Base-by-base conservation (phyloP, 2,888 invertebrate species). In the Agrochola macilenta region DNA sequence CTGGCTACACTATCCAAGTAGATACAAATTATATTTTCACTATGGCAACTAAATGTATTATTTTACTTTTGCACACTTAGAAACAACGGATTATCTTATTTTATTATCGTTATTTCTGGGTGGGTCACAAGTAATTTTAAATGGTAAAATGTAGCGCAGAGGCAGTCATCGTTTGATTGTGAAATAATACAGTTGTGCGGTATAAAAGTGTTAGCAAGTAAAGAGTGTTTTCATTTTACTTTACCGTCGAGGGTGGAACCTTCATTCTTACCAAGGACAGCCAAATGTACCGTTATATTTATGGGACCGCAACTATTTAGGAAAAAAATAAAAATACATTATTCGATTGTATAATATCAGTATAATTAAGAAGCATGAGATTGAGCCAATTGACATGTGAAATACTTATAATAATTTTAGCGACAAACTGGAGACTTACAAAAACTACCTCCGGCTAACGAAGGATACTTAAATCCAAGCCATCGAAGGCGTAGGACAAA, bases 371-470 rank as follows among this genome's bases (percentile, higher is more conserved):
- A 81, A 69, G 68, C 71, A 84, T 73, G 77, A 49, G 66, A 75
- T 69, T 74, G 60, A 87, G 12, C 49, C 82, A 86, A 83, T 87
- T 87, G 87, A 86, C 74, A 87, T 84, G 70, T 84, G 78, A 74
- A 79, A 83, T 75, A 60, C 9, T 78, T 68, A 79, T 74, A 77
- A 78, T 80, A 74, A 87, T 88, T 88, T 87, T 84, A 64, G 87
- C 85, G 77, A 82, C 77, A 77, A 82, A 78, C 68, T 63, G 61
- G 81, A 79, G 77, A 78, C 80, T 11, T 30, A 87, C 73, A 88
- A 92, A 93, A 93, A 89, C 89, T 86, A 89, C 89, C 90, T 90
- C 90, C 90, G 12, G 57, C 81, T 83, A 87, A 92, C 91, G 92
- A 91, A 92, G 91, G 88, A 71, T 84, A 89, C 90, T 90, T 89